A percentile compares a stretch with the other conserved stretches of the same genome.
phyloP scores from a whole-genome alignment of 2,888 invertebrate genomes.

The Thecocarcelia acutangulata region DNA sequence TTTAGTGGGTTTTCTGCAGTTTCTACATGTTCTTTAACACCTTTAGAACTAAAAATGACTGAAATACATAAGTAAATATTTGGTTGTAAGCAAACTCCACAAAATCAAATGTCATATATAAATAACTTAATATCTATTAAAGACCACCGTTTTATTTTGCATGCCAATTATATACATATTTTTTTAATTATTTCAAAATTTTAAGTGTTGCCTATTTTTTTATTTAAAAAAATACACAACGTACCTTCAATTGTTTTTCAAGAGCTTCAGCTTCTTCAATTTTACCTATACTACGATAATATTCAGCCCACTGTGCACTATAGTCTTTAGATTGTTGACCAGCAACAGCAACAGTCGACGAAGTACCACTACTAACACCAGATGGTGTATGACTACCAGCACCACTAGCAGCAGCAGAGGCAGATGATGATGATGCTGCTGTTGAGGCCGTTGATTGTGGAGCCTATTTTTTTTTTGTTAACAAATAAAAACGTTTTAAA shows the following conservation, averaged over 20 bases:
- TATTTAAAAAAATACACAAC: constrained; percentile 66
- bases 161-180: background rate
- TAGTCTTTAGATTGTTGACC: constrained; percentile 87
- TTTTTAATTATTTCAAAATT: background rate
- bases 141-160: too few species aligned
- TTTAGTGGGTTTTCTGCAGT: too few species aligned
- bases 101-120: too few species aligned
- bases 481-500: constrained; percentile 62
- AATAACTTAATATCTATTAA: too few species aligned
- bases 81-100: too few species aligned
- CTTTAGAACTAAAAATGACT: too few species aligned
- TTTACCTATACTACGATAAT: constrained; percentile 97
- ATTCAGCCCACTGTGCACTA: constrained; percentile 98
- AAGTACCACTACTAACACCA: constrained; percentile 63
- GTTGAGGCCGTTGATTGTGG: constrained; percentile 58
- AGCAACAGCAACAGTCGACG: constrained; percentile 71
- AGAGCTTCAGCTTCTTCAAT: constrained; percentile 97
- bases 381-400: constrained; percentile 58
- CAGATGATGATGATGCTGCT: constrained; percentile 52
- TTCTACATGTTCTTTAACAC: too few species aligned
- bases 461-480: constrained; percentile 60
- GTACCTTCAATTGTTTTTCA: constrained; percentile 90
- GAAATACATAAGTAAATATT: too few species aligned
- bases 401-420: constrained; percentile 56
- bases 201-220: constrained; percentile 60